phyloP scores from a whole-genome alignment of 2,888 invertebrate genomes.

The Apamea anceps region DNA sequence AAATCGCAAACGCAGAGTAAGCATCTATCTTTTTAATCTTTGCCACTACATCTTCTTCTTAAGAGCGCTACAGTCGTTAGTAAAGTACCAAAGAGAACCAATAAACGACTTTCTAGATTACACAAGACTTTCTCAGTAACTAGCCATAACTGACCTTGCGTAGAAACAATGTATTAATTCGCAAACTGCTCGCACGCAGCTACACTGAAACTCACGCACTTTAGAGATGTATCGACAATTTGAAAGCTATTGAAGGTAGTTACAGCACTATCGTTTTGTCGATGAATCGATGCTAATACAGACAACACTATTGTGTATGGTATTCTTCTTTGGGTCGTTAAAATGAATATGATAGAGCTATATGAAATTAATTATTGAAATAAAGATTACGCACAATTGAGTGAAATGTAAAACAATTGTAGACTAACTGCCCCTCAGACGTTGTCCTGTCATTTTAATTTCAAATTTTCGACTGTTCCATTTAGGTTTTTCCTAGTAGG shows the following conservation, averaged over 20 bases:
- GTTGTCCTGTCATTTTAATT: neutral
- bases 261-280: neutral
- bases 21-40: neutral
- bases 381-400: neutral
- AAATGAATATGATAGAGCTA: neutral
- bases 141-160: conserved; percentile 33
- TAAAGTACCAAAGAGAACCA: conserved; percentile 2
- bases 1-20: too few species aligned
- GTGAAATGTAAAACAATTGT: neutral
- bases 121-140: conserved; percentile 39
- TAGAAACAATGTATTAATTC: conserved; percentile 45
- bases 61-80: too few species aligned
- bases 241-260: neutral
- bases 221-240: conserved; percentile 16
- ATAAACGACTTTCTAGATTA: conserved; percentile 46
- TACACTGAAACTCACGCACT: neutral
- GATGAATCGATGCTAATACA: neutral
- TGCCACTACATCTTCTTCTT: neutral
- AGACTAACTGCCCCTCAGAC: neutral
- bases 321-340: neutral
- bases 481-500: neutral
- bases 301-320: neutral
- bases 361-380: neutral
- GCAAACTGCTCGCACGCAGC: conserved; percentile 10
- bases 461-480: neutral